These are phyloP conservation scores for Meriones unguiculatus DNA, from an alignment of 2,113 vertebrate species.

Conservation along the genomic window DNA sequence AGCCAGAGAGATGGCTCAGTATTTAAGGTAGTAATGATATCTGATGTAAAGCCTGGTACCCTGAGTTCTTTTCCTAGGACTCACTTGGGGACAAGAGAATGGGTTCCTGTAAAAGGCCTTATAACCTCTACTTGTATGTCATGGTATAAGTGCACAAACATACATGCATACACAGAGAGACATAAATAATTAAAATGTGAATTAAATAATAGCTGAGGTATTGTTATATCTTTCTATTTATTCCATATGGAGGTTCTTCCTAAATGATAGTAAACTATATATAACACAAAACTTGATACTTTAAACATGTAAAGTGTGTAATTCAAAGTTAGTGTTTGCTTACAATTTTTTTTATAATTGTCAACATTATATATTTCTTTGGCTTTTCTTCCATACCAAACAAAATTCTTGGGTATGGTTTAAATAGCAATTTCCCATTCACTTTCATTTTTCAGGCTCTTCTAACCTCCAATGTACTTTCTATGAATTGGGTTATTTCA, in stretches of 20 bases:
- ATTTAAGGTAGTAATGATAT: not conserved
- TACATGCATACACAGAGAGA: no score
- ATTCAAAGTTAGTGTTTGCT: not conserved
- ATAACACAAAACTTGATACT: not conserved
- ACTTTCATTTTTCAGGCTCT: not conserved
- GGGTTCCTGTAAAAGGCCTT: not conserved
- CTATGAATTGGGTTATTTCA: not conserved
- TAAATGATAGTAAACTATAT: not conserved
- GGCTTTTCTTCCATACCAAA: not conserved
- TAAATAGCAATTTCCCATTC: not conserved
- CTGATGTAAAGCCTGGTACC: not conserved
- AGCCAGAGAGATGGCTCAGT: not conserved
- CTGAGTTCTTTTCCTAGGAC: not conserved
- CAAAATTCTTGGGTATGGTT: not conserved
- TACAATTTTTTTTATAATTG: not conserved
- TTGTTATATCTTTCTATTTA: no score
- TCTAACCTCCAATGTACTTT: no score
- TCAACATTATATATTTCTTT: not conserved
- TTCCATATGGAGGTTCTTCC: not conserved
- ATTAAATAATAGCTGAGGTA: no score
- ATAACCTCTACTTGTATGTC: fast-evolving
- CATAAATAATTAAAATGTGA: no score
- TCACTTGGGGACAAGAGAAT: not conserved
- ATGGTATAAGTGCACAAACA: no score
- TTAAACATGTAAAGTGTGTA: not conserved